Conservation (phyloP, 2,888 invertebrate species). For the Theretra japonica region DNA sequence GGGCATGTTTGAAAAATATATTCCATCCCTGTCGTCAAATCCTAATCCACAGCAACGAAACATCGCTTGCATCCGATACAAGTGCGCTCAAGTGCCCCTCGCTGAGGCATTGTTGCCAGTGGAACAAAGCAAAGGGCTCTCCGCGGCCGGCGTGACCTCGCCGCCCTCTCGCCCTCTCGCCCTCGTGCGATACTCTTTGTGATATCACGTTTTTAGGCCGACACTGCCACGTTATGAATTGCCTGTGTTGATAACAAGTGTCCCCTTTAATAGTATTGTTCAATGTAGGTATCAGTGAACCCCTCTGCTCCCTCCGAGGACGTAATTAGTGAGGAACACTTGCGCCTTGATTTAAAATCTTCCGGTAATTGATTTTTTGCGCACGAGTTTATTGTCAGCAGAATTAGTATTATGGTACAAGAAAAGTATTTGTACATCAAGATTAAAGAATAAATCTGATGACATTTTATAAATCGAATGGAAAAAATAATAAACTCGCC, state of each 20-base stretch:
- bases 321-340: conserved; percentile 4
- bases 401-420: too few relatives aligned
- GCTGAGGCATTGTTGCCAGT: conserved; percentile 76
- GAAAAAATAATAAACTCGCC: background rate
- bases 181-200: conserved; percentile 75
- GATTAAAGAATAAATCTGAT: too few relatives aligned
- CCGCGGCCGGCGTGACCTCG: conserved; percentile 73
- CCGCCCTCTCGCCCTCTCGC: conserved; percentile 51
- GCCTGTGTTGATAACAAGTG: conserved; percentile 66
- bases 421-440: too few relatives aligned
- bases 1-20: conserved; percentile 29
- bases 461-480: too few relatives aligned
- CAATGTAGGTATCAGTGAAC: conserved; percentile 15
- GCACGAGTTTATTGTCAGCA: background rate
- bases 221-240: conserved; percentile 57
- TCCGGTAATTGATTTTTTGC: background rate
- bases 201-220: conserved; percentile 80
- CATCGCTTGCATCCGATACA: conserved; percentile 81
- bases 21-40: conserved; percentile 59
- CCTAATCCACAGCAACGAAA: conserved; percentile 73
- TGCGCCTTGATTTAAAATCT: background rate
- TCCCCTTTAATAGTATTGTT: conserved; percentile 44
- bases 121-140: conserved; percentile 80
- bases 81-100: conserved; percentile 73
- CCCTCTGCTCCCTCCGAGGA: background rate